Evolutionary conservation across 2,888 invertebrate species (phyloP), one percentile per base, ranked within the genome.

Genomic region (Dasysyrphus albostriatus): DNA sequence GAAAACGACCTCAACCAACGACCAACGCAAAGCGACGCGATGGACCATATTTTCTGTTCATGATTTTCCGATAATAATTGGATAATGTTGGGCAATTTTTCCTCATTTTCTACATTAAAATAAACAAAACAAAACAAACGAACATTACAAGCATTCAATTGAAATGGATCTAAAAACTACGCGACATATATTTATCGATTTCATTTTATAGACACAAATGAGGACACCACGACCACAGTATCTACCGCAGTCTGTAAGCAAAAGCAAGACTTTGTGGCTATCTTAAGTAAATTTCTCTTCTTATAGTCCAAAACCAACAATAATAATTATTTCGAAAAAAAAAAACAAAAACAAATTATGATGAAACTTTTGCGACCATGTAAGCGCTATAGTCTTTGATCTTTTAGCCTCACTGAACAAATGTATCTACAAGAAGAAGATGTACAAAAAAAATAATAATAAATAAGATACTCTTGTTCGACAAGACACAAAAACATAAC

Each of bases 181-280:
- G 78, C 69, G 78, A 83, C 78, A 83, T 74, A 73, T 78, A 24
- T 24, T 83, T 78, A 83, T 83, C 54, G 83, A 74, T 69, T 54
- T 61, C 29, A 73, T 83, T 67, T 49, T 49, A 54, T 63, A 70
- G 61, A 69, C 74, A 78, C 42, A 65, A 73, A 54, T 51, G 72
- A 59, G 56, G 56, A 47, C 69, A 65, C 29, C 63, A 51, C 42
- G 37, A 10, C 5, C 24, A 24, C 24, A 24, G 24, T 24, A 32
- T 32, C 5, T 3, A 12, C 39, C 7, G 8, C 37, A 37, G 37
- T 3, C 39, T 3, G 12, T 2, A 12, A 39, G 2, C 39, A 7
- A 1, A n/a, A 34, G 2, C 37, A 49, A 47, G 44, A 19, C 67
- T 44, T 54, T 70, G n/a, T n/a, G 32, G 42, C 24, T 24, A 39